Conservation (phyloP, 92 coral and sea anemone species). For the Zoanthus gigantus region DNA sequence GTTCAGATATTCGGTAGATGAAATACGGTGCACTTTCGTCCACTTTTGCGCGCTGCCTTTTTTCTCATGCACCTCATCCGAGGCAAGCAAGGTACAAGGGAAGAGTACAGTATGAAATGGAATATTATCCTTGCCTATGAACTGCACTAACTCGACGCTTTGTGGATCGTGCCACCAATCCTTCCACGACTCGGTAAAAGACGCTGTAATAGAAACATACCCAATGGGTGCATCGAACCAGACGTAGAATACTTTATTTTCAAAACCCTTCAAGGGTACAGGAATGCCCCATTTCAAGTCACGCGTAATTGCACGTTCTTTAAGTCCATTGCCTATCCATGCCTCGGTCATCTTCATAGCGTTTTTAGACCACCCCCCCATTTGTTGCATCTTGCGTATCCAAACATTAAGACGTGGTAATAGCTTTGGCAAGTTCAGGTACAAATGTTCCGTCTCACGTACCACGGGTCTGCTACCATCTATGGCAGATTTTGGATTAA, state of each 20-base stretch:
- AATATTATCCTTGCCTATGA: not conserved
- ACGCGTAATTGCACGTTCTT: too few species aligned
- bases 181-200: not conserved
- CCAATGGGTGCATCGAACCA: conserved; percentile 21
- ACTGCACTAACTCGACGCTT: not conserved
- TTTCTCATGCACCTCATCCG: not conserved
- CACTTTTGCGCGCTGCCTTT: not conserved
- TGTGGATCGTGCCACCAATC: not conserved
- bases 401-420: too few species aligned
- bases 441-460: too few species aligned
- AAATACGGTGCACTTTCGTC: not conserved
- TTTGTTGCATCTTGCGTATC: too few species aligned
- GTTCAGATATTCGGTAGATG: not conserved
- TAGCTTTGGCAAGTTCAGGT: too few species aligned
- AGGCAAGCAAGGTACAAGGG: not conserved
- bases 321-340: too few species aligned
- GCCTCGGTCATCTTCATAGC: too few species aligned
- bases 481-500: too few species aligned
- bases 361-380: too few species aligned
- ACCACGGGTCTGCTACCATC: too few species aligned
- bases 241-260: not conserved
- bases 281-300: not conserved
- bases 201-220: not conserved
- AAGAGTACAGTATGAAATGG: not conserved
- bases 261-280: not conserved